Evolutionary conservation across 2,113 vertebrate species (phyloP).

Genomic region (Hippocampus guttulatus): DNA sequence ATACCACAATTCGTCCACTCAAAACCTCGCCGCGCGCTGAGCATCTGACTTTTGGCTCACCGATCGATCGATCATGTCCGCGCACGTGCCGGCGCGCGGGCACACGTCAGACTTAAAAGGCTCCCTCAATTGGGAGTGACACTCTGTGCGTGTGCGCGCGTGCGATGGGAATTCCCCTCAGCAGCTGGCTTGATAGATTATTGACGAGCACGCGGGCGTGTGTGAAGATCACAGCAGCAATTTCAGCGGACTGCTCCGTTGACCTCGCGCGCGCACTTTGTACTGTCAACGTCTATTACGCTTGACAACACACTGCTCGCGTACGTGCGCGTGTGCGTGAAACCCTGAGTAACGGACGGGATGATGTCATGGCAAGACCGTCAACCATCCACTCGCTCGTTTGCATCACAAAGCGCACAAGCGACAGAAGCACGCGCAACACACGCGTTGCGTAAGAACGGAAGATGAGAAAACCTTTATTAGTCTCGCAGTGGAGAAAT

Average conservation of each 20-base stretch:
- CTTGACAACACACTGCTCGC: conserved; percentile 14
- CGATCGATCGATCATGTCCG: neutral
- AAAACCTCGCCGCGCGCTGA: neutral
- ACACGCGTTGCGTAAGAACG: too few species aligned
- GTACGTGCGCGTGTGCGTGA: neutral
- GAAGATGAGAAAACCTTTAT: too few species aligned
- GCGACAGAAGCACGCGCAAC: too few species aligned
- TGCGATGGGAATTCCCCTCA: conserved; percentile 32
- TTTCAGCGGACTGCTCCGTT: conserved; percentile 51
- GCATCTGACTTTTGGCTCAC: neutral
- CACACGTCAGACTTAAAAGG: neutral
- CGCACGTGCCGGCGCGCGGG: neutral
- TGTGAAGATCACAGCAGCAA: conserved; percentile 60
- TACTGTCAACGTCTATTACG: conserved; percentile 56
- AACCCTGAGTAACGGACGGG: too few species aligned
- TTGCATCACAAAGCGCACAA: too few species aligned
- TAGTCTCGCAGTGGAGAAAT: too few species aligned
- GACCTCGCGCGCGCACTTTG: conserved; percentile 55
- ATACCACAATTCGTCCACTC: neutral
- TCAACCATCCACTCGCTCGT: too few species aligned
- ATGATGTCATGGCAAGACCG: too few species aligned
- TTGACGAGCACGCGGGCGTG: conserved; percentile 49
- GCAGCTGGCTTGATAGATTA: conserved; percentile 47
- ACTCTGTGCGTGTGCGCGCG: neutral
- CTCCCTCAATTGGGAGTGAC: conserved; percentile 27